Conservation (phyloP, 2,888 invertebrate species). For the Bibio marci region DNA sequence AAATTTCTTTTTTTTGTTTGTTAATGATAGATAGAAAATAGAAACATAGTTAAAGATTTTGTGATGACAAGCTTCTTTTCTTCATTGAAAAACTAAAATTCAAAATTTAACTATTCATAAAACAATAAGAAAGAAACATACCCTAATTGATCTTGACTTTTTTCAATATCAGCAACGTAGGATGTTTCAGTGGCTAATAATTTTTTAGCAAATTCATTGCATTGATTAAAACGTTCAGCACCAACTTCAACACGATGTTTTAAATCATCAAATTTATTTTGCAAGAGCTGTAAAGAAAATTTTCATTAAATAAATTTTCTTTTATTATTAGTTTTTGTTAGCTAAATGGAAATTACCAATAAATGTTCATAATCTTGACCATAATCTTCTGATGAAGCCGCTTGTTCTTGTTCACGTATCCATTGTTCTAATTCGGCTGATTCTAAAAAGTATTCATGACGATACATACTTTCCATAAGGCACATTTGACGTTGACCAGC, state of each 20-base stretch:
- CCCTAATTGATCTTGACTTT: conserved; percentile 74
- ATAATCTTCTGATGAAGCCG: conserved; percentile 82
- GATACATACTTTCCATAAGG: conserved; percentile 78
- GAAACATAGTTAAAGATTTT: no score
- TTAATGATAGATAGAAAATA: no score
- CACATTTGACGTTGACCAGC: conserved; percentile 66
- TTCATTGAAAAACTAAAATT: no score
- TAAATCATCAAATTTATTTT: conserved; percentile 84
- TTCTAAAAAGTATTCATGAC: conserved; percentile 82
- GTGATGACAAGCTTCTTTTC: no score
- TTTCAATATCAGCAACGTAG: conserved; percentile 69
- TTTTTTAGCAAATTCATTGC: conserved; percentile 78
- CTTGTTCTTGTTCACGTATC: conserved; percentile 80
- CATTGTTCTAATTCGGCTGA: conserved; percentile 79
- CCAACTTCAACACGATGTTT: conserved; percentile 81
- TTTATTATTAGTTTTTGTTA: not conserved
- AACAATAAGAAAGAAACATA: conserved; percentile 24
- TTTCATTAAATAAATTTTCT: no score
- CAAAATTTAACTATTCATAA: no score
- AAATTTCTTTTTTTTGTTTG: no score
- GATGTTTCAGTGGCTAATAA: conserved; percentile 71
- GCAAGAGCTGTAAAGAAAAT: conserved; percentile 39
- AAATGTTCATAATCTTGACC: conserved; percentile 89
- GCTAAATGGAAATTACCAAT: conserved; percentile 32
- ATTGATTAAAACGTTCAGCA: conserved; percentile 76